Evolutionary conservation across 2,797 vertebrate species (phyloP).

Genomic region (Rhadinocentrus ornatus): DNA sequence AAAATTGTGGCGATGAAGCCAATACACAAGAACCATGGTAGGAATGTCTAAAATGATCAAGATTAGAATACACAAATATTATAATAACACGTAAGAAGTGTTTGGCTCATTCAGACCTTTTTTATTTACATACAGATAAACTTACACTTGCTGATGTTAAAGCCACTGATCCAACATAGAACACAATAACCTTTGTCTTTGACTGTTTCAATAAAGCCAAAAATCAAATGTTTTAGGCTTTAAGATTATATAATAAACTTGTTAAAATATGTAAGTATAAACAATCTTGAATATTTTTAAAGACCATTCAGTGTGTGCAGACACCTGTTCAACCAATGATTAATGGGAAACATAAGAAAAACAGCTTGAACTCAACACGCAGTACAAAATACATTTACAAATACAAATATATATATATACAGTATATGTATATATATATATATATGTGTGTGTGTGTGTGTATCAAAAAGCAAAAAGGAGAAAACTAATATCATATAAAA

Average conservation of each 20-base stretch:
- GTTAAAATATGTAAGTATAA: slow-evolving; percentile 25
- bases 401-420: too few relatives aligned
- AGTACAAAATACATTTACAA: slow-evolving; percentile 5
- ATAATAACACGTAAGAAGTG: not conserved
- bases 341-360: slow-evolving; percentile 11
- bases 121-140: not conserved
- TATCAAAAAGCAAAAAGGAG: too few relatives aligned
- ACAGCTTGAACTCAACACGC: slow-evolving; percentile 29
- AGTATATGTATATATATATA: too few relatives aligned
- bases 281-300: slow-evolving; percentile 21
- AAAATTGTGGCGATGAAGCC: not conserved
- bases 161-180: not conserved
- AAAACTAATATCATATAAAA: slow-evolving; percentile 15
- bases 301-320: slow-evolving; percentile 74
- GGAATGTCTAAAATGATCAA: not conserved
- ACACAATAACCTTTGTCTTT: not conserved
- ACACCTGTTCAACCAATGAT: slow-evolving; percentile 69
- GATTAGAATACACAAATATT: not conserved
- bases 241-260: slow-evolving; percentile 27
- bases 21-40: not conserved
- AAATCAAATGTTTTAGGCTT: slow-evolving; percentile 2
- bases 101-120: not conserved
- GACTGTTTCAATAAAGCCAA: not conserved
- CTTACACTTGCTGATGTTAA: not conserved
- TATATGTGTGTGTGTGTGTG: too few relatives aligned